Evolutionary conservation across 2,797 vertebrate species (phyloP).

Genomic region (Enteromius mattozi): DNA sequence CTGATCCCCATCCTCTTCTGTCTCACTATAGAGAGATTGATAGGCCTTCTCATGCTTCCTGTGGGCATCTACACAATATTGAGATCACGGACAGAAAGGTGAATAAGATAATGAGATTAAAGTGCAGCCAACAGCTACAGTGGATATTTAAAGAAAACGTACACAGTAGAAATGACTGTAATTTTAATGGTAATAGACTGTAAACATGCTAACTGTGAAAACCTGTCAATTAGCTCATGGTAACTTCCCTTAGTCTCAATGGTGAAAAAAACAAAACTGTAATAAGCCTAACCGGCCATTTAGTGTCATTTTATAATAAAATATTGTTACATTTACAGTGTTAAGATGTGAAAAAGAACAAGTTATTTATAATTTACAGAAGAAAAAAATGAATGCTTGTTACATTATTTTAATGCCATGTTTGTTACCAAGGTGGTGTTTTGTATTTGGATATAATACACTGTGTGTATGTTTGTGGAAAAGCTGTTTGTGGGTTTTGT

Average conservation of each 20-base stretch:
- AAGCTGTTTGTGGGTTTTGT: background rate
- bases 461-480: background rate
- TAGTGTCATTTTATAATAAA: background rate
- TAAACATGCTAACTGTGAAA: background rate
- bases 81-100: background rate
- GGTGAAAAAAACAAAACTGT: background rate
- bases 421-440: background rate
- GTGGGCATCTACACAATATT: constrained; percentile 70
- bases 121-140: background rate
- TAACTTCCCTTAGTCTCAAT: background rate
- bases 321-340: background rate
- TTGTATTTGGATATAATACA: background rate
- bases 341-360: background rate
- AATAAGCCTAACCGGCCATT: background rate
- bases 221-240: background rate
- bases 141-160: background rate
- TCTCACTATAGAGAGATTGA: constrained; percentile 88
- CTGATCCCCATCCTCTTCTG: constrained; percentile 83
- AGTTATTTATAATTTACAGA: background rate
- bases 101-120: constrained; percentile 16
- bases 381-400: background rate
- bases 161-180: background rate
- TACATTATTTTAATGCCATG: background rate
- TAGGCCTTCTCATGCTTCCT: constrained; percentile 89
- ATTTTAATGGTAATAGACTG: background rate